Evolutionary conservation across 2,888 invertebrate genomes (phyloP), one percentile per base, ranked within the genome.

Genomic region (Platycheirus albimanus): DNA sequence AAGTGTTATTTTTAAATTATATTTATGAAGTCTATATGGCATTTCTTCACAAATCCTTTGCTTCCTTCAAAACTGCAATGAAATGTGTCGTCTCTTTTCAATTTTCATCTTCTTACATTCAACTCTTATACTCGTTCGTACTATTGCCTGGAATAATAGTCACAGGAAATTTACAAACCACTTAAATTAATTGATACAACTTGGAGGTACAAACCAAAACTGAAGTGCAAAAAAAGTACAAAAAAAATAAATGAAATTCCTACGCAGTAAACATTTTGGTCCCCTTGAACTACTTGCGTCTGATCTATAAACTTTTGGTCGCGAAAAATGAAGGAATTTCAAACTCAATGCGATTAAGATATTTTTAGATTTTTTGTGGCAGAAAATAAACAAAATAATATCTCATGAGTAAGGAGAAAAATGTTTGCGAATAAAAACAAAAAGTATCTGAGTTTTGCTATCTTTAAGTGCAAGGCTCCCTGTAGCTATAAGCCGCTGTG

Each of bases 251-350:
- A 66, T 30, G 20, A 64, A 77, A 70, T 67, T 52, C 52, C 67
- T 49, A 56, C 67, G 63, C 78, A 74, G 41, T 33, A 56, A 43
- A 30, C 28, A 43, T 30, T 45, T 38, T 38, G 36, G 20, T 83
- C 58, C 78, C 83, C 83, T 83, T 83, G 83, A 83, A 83, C 83
- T 83, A 83, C 67, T 69, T 83, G 67, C 77, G 63, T 63, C 75
- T 61, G 61, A 64, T 51, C 83, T 72, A 41, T 72, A 67, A 66
- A 56, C 67, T 33, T 51, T 61, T 70, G 49, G 63, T 47, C 63
- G 54, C 56, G 56, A 41, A 49, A 49, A 24, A 63, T 15, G 38
- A 67, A 66, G 45, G 70, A 58, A 67, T 72, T 61, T 30, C n/a
- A 19, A 78, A 36, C 67, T 52, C 36, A 49, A 58, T 58, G 81